Evolutionary conservation across 2,113 vertebrate genomes (phyloP).

Genomic region (Turdus rufiventris): DNA sequence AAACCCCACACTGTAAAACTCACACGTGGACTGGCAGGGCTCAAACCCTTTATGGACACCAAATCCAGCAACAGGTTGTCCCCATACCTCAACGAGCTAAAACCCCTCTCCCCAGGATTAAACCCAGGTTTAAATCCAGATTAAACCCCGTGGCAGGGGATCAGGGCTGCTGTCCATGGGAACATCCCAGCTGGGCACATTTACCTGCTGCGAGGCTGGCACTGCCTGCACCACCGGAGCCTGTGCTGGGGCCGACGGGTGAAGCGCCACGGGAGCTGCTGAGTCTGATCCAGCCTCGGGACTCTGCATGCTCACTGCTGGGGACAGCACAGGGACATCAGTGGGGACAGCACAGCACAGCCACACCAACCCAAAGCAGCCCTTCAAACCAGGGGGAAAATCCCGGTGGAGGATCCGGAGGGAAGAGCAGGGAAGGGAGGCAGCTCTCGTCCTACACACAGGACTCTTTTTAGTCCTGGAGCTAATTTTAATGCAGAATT

Average conservation of each 20-base stretch:
- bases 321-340: not conserved
- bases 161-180: not conserved
- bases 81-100: not conserved
- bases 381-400: not conserved
- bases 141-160: not conserved
- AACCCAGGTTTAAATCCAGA: not conserved
- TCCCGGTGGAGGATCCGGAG: not conserved
- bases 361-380: not conserved
- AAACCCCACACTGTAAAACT: not conserved
- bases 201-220: conserved; percentile 94
- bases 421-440: not conserved
- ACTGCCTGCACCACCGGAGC: conserved; percentile 89
- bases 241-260: conserved; percentile 82
- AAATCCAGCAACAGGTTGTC: not conserved
- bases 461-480: not conserved
- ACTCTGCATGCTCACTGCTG: conserved; percentile 91
- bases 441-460: not conserved
- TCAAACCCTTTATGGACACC: not conserved
- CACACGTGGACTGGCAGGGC: fast-evolving
- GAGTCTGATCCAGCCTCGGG: conserved; percentile 86
- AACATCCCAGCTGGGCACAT: not conserved
- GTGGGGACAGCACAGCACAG: not conserved
- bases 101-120: not conserved
- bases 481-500: not conserved
- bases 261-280: conserved; percentile 82